Base-by-base conservation (phyloP, 2,888 invertebrate genomes). In the Baronia brevicornis region DNA sequence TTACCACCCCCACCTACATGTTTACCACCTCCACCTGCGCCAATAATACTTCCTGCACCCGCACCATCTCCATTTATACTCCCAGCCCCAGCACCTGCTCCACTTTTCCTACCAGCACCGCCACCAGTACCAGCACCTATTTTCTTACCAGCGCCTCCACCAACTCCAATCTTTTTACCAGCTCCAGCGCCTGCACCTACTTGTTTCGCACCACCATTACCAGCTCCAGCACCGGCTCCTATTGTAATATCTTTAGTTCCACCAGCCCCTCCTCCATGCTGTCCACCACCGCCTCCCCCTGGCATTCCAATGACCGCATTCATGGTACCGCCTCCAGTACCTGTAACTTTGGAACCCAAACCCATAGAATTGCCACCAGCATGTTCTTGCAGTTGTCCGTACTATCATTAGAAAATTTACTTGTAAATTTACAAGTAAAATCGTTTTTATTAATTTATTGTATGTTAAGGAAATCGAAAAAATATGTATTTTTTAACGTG, bases 271-370 rank as follows among this genome's bases (percentile, higher is more conserved):
- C 55, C 64, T 0, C 44, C 54, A 0, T 55, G 51, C 2, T 58
- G 60, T 2, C 52, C 61, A 0, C 62, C 66, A 0, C 62, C 60
- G 3, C 52, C 53, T 3, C 47, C 54, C 2, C 42, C 50, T 0
- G 66, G 72, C 0, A 41, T 72, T 1, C 72, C 80, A 0, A 78
- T 82, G 78, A 71, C 62, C 11, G 77, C 79, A 0, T 82, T 55
- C 40, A 62, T 78, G 61, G 58, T 80, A 1, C 53, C 71, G 4
- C 55, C 77, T 14, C 77, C 79, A 3, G 61, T 79, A 1, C 79
- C 82, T 0, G 59, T 74, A 3, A 56, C 69, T 2, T 46, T 82
- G 29, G 78, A 80, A 39, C 69, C 79, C 1, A 79, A 77, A 25
- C 74, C 73, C 0, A 37, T 74, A 5, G 47, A 46, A 8, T 41